These are phyloP conservation scores for Eidolon helvum DNA, from an alignment of 2,113 vertebrate genomes.

Conservation along the genomic window DNA sequence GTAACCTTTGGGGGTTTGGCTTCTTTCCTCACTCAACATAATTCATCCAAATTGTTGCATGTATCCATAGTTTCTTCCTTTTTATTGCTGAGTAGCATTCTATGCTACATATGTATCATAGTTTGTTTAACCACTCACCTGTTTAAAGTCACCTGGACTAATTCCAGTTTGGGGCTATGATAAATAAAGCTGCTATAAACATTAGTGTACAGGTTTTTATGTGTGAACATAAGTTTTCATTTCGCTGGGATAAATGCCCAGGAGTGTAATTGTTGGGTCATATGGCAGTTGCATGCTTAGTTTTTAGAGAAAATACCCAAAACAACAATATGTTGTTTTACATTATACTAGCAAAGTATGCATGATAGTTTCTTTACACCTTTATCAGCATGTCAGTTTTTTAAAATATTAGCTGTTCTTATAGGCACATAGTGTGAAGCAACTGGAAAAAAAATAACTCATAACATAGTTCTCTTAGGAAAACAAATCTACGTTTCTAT, in stretches of 20 bases:
- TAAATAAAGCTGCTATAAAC: constrained; percentile 26
- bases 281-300: not conserved
- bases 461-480: not conserved
- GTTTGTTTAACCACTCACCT: not conserved
- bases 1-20: not conserved
- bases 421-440: not conserved
- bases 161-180: not conserved
- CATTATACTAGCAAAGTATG: not conserved
- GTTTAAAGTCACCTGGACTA: not conserved
- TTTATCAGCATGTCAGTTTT: not conserved
- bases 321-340: not conserved
- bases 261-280: not conserved
- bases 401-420: not conserved
- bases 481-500: constrained; percentile 22
- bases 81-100: not conserved
- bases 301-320: not conserved
- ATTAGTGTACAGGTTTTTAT: not conserved
- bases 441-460: not conserved
- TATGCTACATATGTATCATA: not conserved
- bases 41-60: not conserved
- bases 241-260: constrained; percentile 37
- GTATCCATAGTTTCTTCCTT: not conserved
- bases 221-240: not conserved
- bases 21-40: not conserved
- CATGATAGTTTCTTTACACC: not conserved